Conservation (phyloP, 1,140 invertebrate genomes). For the Temnothorax nylanderi region DNA sequence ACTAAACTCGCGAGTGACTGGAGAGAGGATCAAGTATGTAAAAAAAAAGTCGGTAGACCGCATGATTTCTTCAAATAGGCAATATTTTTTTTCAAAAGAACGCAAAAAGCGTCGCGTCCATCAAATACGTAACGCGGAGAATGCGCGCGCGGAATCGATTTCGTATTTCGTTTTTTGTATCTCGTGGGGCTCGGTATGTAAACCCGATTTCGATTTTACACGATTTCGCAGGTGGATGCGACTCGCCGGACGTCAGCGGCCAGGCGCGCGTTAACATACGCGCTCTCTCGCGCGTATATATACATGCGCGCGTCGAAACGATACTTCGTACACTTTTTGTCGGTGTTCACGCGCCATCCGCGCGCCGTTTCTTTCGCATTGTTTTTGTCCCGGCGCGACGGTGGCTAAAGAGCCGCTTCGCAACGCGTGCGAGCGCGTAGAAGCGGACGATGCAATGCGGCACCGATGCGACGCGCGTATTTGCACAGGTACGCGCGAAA, state of each 20-base stretch:
- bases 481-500: conserved; percentile 47
- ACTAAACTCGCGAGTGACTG: background rate
- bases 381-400: conserved; percentile 56
- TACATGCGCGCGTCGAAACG: background rate
- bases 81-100: conserved; percentile 35
- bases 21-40: background rate
- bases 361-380: conserved; percentile 68
- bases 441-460: background rate
- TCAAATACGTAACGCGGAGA: conserved; percentile 1
- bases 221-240: conserved; percentile 33
- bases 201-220: conserved; percentile 61
- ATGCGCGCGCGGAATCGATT: conserved; percentile 59
- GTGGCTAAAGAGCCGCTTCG: conserved; percentile 66
- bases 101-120: conserved; percentile 32
- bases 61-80: background rate
- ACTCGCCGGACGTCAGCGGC: conserved; percentile 3
- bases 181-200: conserved; percentile 28
- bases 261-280: background rate
- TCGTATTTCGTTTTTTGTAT: conserved; percentile 59
- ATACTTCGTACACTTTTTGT: conserved; percentile 49
- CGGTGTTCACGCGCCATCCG: conserved; percentile 22
- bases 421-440: conserved; percentile 50
- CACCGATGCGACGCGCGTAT: background rate
- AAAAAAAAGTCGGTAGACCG: background rate
- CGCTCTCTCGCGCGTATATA: background rate